Evolutionary conservation across 2,797 vertebrate species (phyloP).

Genomic region (Crocidura indochinensis): DNA sequence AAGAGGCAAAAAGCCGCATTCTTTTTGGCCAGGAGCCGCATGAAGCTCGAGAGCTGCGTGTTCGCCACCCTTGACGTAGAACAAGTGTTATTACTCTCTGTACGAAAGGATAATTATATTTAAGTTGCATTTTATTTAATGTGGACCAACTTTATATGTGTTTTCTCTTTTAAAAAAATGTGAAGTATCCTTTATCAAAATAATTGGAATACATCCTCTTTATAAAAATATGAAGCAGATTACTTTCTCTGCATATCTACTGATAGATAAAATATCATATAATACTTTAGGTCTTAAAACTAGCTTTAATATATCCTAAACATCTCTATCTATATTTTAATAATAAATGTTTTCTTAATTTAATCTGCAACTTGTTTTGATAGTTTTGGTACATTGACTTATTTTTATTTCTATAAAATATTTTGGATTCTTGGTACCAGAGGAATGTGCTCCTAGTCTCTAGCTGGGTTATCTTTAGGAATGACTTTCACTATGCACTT

Average conservation of each 20-base stretch:
- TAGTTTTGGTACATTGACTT: background rate
- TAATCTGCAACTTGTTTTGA: background rate
- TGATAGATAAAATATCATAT: background rate
- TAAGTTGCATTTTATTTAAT: background rate
- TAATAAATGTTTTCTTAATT: background rate
- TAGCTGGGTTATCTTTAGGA: background rate
- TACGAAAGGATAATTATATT: background rate
- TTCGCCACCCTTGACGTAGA: background rate
- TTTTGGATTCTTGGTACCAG: background rate
- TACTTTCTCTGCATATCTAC: background rate
- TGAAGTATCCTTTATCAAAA: background rate
- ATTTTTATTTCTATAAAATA: background rate
- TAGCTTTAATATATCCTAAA: background rate
- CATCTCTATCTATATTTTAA: background rate
- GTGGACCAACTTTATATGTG: background rate
- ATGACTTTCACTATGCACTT: too few species aligned
- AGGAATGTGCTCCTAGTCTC: accelerated
- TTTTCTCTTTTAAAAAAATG: background rate
- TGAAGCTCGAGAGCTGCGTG: too few species aligned
- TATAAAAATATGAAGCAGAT: too few species aligned
- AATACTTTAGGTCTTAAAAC: background rate
- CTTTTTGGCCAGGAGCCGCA: too few species aligned
- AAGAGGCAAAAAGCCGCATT: too few species aligned
- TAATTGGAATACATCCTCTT: background rate
- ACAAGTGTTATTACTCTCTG: background rate